Evolutionary conservation across 2,113 vertebrate species (phyloP).

Genomic region (Microcebus lehilahytsara): DNA sequence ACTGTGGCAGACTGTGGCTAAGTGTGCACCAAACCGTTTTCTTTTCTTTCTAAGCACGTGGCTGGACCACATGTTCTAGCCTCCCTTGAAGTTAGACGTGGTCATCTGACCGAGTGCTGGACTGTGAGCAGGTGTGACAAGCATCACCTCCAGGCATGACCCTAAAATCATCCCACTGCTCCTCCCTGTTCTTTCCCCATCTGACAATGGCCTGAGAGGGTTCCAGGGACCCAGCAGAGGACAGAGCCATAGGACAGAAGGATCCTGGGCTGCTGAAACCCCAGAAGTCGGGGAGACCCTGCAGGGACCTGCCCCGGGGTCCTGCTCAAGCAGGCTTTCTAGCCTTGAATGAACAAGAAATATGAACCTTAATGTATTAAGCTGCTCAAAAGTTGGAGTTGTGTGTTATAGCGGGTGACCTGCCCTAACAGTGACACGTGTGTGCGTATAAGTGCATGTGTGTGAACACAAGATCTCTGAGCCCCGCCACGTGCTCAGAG

Average conservation of each 20-base stretch:
- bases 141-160: neutral
- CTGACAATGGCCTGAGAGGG: neutral
- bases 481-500: neutral
- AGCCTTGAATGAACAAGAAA: neutral
- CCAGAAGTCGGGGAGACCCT: neutral
- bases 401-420: neutral
- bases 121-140: neutral
- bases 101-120: neutral
- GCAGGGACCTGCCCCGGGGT: neutral
- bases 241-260: neutral
- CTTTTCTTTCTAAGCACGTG: neutral
- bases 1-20: neutral
- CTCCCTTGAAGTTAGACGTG: neutral
- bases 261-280: neutral
- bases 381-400: neutral
- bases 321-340: neutral
- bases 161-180: neutral
- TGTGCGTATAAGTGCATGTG: neutral
- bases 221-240: too few species aligned
- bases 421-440: neutral
- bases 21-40: neutral
- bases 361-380: neutral
- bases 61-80: neutral
- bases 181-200: neutral
- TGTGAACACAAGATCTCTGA: neutral